Conservation (phyloP, 2,113 vertebrate genomes). For the Cricetomys ansorgei region DNA sequence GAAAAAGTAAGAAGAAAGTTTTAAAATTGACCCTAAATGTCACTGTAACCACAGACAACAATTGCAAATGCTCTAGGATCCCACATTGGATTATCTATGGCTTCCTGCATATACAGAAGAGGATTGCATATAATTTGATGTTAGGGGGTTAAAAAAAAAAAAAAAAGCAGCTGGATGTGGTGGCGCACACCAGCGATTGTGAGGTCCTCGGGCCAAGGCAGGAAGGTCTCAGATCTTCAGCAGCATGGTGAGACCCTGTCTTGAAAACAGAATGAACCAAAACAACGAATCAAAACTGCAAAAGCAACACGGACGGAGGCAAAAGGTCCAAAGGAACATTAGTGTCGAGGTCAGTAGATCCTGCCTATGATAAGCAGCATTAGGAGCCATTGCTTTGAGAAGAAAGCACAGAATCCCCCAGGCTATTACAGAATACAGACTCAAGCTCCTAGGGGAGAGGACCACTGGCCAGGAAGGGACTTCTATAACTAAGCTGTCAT, state of each 20-base stretch:
- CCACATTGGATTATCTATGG: neutral
- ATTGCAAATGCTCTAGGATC: neutral
- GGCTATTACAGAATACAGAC: neutral
- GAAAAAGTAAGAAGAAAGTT: conserved; percentile 23
- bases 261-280: neutral
- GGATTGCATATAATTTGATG: neutral
- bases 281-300: neutral
- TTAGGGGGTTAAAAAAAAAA: neutral
- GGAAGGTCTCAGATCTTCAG: neutral
- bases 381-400: neutral
- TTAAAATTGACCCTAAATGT: neutral
- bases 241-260: neutral
- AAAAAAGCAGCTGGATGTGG: neutral
- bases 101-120: neutral
- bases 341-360: neutral
- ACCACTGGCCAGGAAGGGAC: neutral
- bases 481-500: neutral
- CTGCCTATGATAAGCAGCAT: neutral
- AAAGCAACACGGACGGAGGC: too few species aligned
- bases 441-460: neutral
- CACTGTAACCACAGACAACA: neutral
- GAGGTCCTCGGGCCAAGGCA: neutral
- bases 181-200: neutral
- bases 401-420: neutral
- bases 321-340: too few species aligned